Conservation (phyloP, 53 echinoderm and acorn worm species). For the Pentamera pediparva region DNA sequence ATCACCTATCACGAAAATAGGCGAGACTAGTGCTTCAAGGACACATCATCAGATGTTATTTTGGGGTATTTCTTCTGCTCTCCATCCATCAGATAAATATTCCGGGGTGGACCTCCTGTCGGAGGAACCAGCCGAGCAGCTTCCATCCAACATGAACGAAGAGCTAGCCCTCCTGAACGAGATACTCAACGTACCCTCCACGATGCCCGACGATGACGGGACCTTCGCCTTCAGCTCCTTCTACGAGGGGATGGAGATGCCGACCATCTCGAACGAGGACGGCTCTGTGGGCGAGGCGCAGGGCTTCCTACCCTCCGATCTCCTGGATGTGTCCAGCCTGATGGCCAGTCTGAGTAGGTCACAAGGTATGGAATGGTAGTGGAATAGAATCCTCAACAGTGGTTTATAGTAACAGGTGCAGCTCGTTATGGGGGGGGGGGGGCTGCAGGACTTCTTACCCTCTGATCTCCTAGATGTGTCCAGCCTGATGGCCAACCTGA, state of each 20-base stretch:
- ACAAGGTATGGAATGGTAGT: constrained; percentile 16
- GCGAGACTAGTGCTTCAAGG: too few relatives aligned
- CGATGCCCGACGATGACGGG: constrained; percentile 57
- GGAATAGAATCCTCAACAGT: background rate
- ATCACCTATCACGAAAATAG: too few relatives aligned
- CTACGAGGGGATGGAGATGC: constrained; percentile 40
- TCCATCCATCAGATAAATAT: constrained; percentile 34
- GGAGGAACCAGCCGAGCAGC: constrained; percentile 38
- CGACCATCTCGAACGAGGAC: background rate
- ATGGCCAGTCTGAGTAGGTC: constrained; percentile 38
- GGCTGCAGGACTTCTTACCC: constrained; percentile 54
- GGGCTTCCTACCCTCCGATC: constrained; percentile 78
- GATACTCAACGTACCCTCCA: constrained; percentile 90
- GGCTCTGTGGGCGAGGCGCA: constrained; percentile 29
- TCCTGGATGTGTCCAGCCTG: constrained; percentile 65
- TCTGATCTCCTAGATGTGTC: constrained; percentile 81
- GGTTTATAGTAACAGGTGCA: too few relatives aligned
- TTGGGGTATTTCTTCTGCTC: too few relatives aligned
- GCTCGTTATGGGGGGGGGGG: background rate
- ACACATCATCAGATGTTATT: too few relatives aligned
- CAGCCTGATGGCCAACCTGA: constrained; percentile 54
- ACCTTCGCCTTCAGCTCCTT: constrained; percentile 28
- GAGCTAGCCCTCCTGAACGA: constrained; percentile 89
- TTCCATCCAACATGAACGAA: constrained; percentile 36
- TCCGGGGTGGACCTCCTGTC: constrained; percentile 65